A percentile compares a stretch with the other conserved stretches of the same genome.
Conservation (phyloP, 2,888 invertebrate genomes). For the Holacanthella duospinosa region DNA sequence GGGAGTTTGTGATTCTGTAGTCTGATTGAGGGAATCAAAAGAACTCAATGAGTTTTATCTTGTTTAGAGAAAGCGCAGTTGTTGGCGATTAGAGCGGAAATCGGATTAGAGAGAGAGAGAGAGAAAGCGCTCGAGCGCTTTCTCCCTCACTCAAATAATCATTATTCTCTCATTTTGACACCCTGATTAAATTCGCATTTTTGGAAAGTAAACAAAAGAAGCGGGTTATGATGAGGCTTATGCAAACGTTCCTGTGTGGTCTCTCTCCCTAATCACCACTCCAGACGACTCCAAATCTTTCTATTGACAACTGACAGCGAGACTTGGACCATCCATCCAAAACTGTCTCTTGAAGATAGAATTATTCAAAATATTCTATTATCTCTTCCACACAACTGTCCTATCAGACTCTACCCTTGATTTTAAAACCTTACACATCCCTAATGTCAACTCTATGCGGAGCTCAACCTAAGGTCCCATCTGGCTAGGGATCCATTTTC, state of each 20-base stretch:
- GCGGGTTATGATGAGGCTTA: background rate
- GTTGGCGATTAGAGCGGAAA: conserved; percentile 32
- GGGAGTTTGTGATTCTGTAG: conserved; percentile 16
- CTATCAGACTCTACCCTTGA: too few relatives aligned
- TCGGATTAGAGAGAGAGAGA: conserved; percentile 27
- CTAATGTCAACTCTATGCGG: background rate
- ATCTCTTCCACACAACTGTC: too few relatives aligned
- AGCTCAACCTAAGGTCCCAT: too few relatives aligned
- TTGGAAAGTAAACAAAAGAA: conserved; percentile 19
- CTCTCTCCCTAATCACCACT: background rate
- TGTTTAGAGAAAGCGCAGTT: conserved; percentile 33
- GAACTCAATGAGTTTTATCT: conserved; percentile 14
- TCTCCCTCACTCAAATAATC: conserved; percentile 8
- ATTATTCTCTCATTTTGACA: conserved; percentile 15
- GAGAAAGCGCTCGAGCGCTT: conserved; percentile 13
- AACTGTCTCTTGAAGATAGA: background rate
- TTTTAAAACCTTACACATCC: background rate
- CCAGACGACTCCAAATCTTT: conserved; percentile 6
- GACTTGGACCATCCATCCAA: background rate
- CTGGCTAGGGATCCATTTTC: too few relatives aligned
- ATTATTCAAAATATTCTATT: conserved; percentile 8
- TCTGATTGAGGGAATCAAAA: conserved; percentile 5
- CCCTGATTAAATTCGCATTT: conserved; percentile 25
- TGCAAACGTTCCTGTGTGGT: too few relatives aligned
- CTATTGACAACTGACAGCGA: conserved; percentile 11